Evolutionary conservation across 1,140 invertebrate genomes (phyloP), one percentile per base, ranked within the genome.

Genomic region (Heliconius eleuchia): DNA sequence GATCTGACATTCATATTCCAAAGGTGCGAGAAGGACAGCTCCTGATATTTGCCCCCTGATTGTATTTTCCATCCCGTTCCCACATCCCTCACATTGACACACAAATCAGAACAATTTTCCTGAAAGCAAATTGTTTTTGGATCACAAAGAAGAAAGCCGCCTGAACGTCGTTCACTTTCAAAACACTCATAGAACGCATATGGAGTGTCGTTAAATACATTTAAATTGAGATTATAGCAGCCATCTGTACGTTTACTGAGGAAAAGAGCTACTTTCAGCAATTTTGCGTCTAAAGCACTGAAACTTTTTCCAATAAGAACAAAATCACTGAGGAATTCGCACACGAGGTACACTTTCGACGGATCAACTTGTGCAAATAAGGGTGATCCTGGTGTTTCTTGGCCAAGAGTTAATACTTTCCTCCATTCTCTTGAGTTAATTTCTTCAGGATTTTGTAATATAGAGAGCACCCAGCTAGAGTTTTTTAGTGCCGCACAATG

Each of bases 381-480:
- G 5, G 98, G 97, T 1, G 98, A 99, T 89, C 99, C 98, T 83
- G 99, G 98, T 16, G 98, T 99, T 95, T 99, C 98, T 93, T 98
- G 97, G 16, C 98, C 98, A 30, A 99, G 95, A 5, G 98, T 98
- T 4, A 99, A 96, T 2, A 98, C 96, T 89, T 97, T 97, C 87
- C 97, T 96, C 96, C 97, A 97, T 79, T 93, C 90, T 76, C 86
- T 90, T 72, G 96, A 95, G 37, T 96, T 95, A 72, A 94, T 93
- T 75, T 95, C 94, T 78, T 95, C 94, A 30, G 96, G 95, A 42
- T 95, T 95, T 80, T 97, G 96, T 89, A 97, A 97, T 37, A 98
- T 95, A 71, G 97, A 97, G 42, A 99, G 95, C 74, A 96, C 96
- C 98, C 98, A 99, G 83, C 97, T 97, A 82, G 97, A 96, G 76